These are phyloP conservation scores for Trichomalopsis sarcophagae DNA, from an alignment of 1,140 invertebrate species.

Conservation along the genomic window DNA sequence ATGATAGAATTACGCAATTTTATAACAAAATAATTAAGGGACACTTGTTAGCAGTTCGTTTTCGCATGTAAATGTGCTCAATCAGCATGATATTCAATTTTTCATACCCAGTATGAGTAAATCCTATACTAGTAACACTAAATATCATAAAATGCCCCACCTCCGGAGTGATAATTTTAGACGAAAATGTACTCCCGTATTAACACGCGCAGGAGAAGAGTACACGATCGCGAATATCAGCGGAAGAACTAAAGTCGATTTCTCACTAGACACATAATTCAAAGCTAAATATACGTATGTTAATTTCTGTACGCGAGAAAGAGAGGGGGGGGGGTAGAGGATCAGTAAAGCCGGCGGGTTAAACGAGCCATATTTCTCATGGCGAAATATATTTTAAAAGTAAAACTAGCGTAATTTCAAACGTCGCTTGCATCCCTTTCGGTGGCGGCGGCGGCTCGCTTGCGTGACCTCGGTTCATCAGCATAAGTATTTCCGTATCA, in stretches of 20 bases:
- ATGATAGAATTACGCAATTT: no score
- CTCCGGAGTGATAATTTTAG: no score
- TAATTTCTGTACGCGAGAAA: neutral
- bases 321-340: no score
- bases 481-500: constrained; percentile 18
- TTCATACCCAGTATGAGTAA: no score
- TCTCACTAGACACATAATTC: neutral
- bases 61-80: no score
- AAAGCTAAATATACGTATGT: neutral
- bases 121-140: no score
- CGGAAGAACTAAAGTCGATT: neutral
- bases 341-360: neutral
- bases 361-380: neutral
- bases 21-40: no score
- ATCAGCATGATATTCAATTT: no score
- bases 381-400: constrained; percentile 11
- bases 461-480: constrained; percentile 16
- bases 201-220: no score
- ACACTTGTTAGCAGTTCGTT: no score
- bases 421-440: neutral
- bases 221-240: neutral
- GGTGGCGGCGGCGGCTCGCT: neutral
- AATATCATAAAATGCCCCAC: no score
- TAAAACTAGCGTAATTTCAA: constrained; percentile 7
- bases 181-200: no score